These are phyloP conservation scores for Drosophila bunnanda DNA, from an alignment of 2,888 invertebrate species.

Conservation along the genomic window DNA sequence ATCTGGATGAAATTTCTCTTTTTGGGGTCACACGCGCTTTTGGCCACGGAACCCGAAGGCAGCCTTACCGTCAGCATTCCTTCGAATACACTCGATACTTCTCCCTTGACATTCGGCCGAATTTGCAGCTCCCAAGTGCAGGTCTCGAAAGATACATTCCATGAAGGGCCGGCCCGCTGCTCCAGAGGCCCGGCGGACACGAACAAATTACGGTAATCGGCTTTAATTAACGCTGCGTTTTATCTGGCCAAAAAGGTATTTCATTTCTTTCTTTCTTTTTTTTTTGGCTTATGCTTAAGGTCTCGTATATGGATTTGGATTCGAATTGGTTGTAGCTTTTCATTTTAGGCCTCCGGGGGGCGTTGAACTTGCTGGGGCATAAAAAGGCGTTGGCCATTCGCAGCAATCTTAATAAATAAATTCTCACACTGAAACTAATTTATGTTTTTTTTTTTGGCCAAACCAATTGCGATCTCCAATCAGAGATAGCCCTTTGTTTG, in stretches of 20 bases:
- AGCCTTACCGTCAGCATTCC: conserved; percentile 30
- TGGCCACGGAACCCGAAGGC: conserved; percentile 42
- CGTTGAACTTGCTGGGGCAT: conserved; percentile 73
- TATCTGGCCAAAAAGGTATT: conserved; percentile 61
- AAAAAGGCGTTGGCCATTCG: conserved; percentile 58
- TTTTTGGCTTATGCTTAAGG: conserved; percentile 2
- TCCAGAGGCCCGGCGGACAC: conserved; percentile 55
- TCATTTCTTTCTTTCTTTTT: no score
- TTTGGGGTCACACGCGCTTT: conserved; percentile 68
- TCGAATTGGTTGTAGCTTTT: conserved; percentile 24
- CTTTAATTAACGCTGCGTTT: conserved; percentile 76
- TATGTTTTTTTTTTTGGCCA: conserved; percentile 46
- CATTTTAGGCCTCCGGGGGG: conserved; percentile 40
- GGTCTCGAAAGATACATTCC: conserved; percentile 24
- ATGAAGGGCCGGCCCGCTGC: conserved; percentile 58
- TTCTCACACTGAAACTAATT: conserved; percentile 61
- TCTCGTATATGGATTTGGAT: conserved; percentile 21
- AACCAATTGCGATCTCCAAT: conserved; percentile 70
- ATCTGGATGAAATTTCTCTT: conserved; percentile 69
- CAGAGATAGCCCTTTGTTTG: conserved; percentile 54
- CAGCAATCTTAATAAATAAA: conserved; percentile 53
- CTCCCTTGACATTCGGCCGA: conserved; percentile 53
- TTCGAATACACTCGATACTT: conserved; percentile 55
- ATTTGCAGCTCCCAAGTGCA: conserved; percentile 63
- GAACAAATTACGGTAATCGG: conserved; percentile 77